Percentiles rank a stretch among this genome's conserved stretches.
These are phyloP conservation scores for Axis porcinus DNA, from an alignment of 2,113 vertebrate genomes.

Conservation along the genomic window DNA sequence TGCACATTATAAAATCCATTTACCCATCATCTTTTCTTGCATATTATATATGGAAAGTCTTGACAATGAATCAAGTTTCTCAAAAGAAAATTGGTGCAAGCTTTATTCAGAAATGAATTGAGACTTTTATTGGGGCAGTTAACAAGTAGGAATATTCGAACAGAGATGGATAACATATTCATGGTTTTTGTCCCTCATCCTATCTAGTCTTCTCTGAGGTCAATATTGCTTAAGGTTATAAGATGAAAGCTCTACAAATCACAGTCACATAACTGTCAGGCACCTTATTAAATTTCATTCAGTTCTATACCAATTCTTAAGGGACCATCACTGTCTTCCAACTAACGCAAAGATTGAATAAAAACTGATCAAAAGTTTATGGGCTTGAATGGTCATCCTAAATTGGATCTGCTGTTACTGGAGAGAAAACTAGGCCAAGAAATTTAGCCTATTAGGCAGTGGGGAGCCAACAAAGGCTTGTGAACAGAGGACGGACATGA, in stretches of 20 bases:
- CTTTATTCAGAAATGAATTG: constrained; percentile 68
- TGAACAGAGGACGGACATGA: constrained; percentile 18
- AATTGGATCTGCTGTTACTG: constrained; percentile 64
- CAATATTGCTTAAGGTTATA: constrained; percentile 77
- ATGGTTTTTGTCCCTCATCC: constrained; percentile 37
- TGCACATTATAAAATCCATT: constrained; percentile 54
- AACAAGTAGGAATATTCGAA: constrained; percentile 69
- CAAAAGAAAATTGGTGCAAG: constrained; percentile 49
- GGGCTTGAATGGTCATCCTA: constrained; percentile 81
- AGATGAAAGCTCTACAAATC: constrained; percentile 79
- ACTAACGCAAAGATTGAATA: constrained; percentile 83
- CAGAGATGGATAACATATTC: constrained; percentile 70
- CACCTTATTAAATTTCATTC: constrained; percentile 82
- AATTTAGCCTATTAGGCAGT: constrained; percentile 30
- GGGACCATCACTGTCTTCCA: constrained; percentile 77
- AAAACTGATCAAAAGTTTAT: constrained; percentile 84
- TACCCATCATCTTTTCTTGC: constrained; percentile 63
- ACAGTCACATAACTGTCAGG: constrained; percentile 80
- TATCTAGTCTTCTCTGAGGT: constrained; percentile 72
- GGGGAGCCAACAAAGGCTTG: not conserved
- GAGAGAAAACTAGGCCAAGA: constrained; percentile 42
- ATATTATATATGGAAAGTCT: constrained; percentile 60
- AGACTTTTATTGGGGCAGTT: constrained; percentile 63
- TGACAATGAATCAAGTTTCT: constrained; percentile 58
- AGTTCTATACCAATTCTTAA: constrained; percentile 76